phyloP scores from a whole-genome alignment of 2,888 invertebrate species.

The Neuroscelio doddi region DNA sequence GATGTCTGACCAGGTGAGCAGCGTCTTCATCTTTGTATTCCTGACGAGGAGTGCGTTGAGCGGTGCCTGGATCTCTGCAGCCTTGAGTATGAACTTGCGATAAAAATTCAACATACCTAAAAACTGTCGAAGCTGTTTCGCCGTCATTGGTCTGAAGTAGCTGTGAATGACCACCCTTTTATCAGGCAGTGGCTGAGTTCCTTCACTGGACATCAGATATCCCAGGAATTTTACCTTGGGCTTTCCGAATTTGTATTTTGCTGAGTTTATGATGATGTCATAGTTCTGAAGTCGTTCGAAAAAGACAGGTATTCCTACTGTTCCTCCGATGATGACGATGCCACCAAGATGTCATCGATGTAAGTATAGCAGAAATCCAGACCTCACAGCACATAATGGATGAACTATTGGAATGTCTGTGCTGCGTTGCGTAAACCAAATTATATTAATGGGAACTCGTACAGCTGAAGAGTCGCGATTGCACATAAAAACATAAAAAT shows the following conservation, averaged over 20 bases:
- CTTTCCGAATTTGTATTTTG: conserved; percentile 59
- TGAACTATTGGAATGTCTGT: conserved; percentile 45
- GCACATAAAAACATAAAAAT: no score
- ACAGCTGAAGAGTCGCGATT: conserved; percentile 59
- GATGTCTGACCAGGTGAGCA: conserved; percentile 12
- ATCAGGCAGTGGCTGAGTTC: conserved; percentile 57
- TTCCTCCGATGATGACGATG: conserved; percentile 32
- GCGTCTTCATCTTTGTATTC: conserved; percentile 17
- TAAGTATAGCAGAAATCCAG: conserved; percentile 29
- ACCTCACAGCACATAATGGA: conserved; percentile 42
- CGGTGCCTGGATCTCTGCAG: conserved; percentile 61
- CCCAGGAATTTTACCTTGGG: conserved; percentile 55
- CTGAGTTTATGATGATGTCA: conserved; percentile 45
- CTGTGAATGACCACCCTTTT: conserved; percentile 57
- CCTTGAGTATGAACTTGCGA: conserved; percentile 60
- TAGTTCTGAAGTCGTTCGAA: conserved; percentile 33
- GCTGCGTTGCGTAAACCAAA: conserved; percentile 57
- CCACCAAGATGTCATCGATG: conserved; percentile 41
- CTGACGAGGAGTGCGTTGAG: conserved; percentile 50
- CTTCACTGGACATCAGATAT: conserved; percentile 47
- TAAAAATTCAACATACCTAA: conserved; percentile 67
- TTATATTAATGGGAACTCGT: conserved; percentile 52
- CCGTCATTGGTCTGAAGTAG: conserved; percentile 53
- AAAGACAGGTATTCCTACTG: conserved; percentile 24
- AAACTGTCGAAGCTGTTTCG: conserved; percentile 58